Evolutionary conservation across 2,113 vertebrate species (phyloP), one percentile per base, ranked within the genome.

Genomic region (Burhinus bistriatus): DNA sequence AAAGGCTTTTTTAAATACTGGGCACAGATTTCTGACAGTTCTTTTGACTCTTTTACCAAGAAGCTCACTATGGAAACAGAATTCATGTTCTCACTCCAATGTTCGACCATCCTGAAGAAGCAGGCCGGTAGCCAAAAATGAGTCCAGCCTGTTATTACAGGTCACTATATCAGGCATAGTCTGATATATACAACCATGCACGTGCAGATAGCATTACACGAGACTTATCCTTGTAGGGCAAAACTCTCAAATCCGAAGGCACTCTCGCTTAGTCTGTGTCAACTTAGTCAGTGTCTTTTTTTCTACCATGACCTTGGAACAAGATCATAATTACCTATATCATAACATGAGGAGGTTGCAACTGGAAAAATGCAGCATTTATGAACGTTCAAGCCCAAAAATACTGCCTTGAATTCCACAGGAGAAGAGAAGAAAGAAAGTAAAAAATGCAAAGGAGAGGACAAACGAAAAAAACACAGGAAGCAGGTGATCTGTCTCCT

Each of bases 51-150:
- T 82, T 96, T 83, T 70, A 94, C 65, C 78, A 72, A 68, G 69
- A 68, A 82, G 81, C 52, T 97, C 51, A 36, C 88, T 94, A 92
- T 38, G 40, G 90, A 95, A 94, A 95, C 84, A 79, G 82, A 93
- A 90, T 79, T 90, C 58, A 64, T 16, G 17, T 68, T 85, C 75
- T 83, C 47, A 68, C 45, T 87, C 51, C 58, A 77, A 5, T 42
- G 16, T 86, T 58, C 65, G 75, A 20, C 32, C 52, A 55, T 36
- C 86, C 83, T 64, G 72, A 97, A 78, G 83, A n/a, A 84, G 76
- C 23, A 87, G 59, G 34, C 89, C 2, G 0, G 54, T 55, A 91
- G 92, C 52, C 69, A 92, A 89, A 95, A 81, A 40, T 26, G 1
- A 75, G 59, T 71, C 42, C 70, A 61, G 70, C 22, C n/a, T 92